Percentiles rank a stretch among this genome's conserved stretches.
phyloP scores from a whole-genome alignment of 2,797 vertebrate species.

The Picus viridis region DNA sequence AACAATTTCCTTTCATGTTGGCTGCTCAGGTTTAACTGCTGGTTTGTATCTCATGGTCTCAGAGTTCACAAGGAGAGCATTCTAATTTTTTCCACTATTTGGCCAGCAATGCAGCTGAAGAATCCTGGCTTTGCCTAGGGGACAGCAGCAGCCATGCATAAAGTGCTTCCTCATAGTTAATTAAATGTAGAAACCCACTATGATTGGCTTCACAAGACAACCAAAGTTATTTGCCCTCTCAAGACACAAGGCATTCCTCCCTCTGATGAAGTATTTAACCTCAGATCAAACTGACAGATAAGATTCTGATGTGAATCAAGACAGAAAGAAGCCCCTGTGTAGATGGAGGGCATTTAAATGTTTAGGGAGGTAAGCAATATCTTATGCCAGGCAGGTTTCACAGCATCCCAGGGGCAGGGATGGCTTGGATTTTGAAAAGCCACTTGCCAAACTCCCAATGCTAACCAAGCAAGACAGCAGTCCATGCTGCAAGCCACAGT shows the following conservation, averaged over 20 bases:
- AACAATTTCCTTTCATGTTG: background rate
- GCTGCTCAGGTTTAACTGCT: background rate
- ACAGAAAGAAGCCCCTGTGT: background rate
- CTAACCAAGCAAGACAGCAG: background rate
- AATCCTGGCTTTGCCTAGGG: background rate
- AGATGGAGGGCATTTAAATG: background rate
- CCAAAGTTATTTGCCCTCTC: conserved; percentile 2
- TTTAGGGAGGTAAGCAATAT: background rate
- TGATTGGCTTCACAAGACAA: conserved; percentile 18
- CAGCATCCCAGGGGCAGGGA: background rate
- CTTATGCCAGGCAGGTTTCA: background rate
- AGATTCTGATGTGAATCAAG: background rate
- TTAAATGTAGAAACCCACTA: background rate
- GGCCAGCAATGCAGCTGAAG: background rate
- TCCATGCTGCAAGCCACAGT: background rate
- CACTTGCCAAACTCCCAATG: background rate
- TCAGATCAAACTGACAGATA: conserved; percentile 17
- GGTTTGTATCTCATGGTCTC: background rate
- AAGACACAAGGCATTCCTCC: conserved; percentile 37
- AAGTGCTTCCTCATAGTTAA: background rate
- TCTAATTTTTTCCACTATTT: background rate
- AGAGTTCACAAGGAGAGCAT: background rate
- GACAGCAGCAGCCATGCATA: background rate
- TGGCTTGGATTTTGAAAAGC: background rate
- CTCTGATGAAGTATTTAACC: conserved; percentile 16